Conservation (phyloP, 2,888 invertebrate species). For the Penaeus monodon region DNA sequence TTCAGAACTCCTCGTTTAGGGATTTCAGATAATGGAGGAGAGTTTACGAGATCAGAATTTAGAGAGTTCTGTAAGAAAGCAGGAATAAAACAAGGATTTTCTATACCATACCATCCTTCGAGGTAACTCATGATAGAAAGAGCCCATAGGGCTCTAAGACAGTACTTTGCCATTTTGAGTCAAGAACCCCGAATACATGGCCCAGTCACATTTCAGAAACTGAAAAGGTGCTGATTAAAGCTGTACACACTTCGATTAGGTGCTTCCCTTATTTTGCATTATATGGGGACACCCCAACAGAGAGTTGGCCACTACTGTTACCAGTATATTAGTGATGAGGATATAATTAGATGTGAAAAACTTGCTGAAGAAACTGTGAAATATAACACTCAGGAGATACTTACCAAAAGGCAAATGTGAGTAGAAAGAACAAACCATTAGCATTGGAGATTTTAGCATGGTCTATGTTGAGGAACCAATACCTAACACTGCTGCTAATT, state of each 20-base stretch:
- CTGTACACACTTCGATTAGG: conserved; percentile 5
- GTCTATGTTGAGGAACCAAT: too few species aligned
- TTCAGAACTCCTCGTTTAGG: not conserved
- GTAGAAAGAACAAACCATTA: too few species aligned
- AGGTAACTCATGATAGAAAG: conserved; percentile 1
- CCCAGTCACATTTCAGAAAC: not conserved
- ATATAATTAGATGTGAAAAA: too few species aligned
- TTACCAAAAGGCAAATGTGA: too few species aligned
- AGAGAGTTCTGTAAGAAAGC: not conserved
- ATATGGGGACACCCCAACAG: too few species aligned
- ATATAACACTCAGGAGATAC: too few species aligned
- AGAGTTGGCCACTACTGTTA: too few species aligned
- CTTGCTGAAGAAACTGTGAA: too few species aligned
- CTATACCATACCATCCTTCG: conserved; percentile 3
- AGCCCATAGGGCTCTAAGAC: not conserved
- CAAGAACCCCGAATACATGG: not conserved
- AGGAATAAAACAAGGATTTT: not conserved
- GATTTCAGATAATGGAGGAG: conserved; percentile 1
- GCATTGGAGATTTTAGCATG: too few species aligned
- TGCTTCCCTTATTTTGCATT: conserved; percentile 1
- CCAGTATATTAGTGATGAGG: too few species aligned
- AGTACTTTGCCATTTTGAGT: not conserved
- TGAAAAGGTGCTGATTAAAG: not conserved
- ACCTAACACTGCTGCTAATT: too few species aligned
- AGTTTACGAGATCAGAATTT: not conserved